These are phyloP conservation scores for Orgyia antiqua DNA, from an alignment of 2,888 invertebrate genomes.

Conservation along the genomic window DNA sequence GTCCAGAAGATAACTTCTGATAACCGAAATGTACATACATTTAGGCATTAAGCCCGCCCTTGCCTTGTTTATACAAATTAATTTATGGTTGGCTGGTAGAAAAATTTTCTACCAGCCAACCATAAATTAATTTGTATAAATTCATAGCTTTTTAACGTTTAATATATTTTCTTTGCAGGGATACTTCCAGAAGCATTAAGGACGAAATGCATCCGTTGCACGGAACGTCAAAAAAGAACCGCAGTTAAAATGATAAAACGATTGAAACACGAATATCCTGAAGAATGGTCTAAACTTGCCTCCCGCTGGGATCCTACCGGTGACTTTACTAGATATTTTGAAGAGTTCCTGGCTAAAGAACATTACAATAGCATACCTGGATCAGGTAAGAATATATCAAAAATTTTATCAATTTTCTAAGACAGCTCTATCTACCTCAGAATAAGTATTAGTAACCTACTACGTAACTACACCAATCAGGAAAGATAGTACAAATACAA, in stretches of 20 bases:
- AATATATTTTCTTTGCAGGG: constrained; percentile 64
- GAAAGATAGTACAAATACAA: no score
- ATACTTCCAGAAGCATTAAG: constrained; percentile 84
- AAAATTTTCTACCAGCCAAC: no score
- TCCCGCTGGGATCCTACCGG: constrained; percentile 85
- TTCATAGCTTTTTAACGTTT: no score
- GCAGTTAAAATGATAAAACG: constrained; percentile 84
- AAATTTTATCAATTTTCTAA: no score
- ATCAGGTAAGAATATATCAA: constrained; percentile 39
- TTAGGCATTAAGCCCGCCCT: no score
- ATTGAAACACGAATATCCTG: constrained; percentile 79
- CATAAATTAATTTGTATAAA: no score
- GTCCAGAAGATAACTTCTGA: no score
- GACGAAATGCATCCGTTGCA: constrained; percentile 82
- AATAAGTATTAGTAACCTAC: no score
- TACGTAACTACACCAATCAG: background rate
- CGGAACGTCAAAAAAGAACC: constrained; percentile 80
- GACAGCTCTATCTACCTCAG: no score
- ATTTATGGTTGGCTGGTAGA: no score
- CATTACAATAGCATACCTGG: constrained; percentile 53
- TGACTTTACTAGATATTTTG: constrained; percentile 73
- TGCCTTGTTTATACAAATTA: no score
- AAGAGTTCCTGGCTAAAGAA: constrained; percentile 59
- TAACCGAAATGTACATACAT: no score
- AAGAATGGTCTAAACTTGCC: constrained; percentile 83